phyloP scores from a whole-genome alignment of 2,113 vertebrate genomes.

The Xenopus tropicalis region UCB_Xtro_10.0 CM004444.2:5271001-5271500 shows the following conservation, averaged over 20 bases:
- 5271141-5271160: conserved; percentile 28
- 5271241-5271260: conserved; percentile 20
- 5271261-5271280: too few relatives aligned
- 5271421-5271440: too few relatives aligned
- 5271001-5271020: neutral
- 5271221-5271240: neutral
- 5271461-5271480: too few relatives aligned
- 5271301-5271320: too few relatives aligned
- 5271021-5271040: neutral
- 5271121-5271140: conserved; percentile 16
- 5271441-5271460: too few relatives aligned
- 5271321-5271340: too few relatives aligned
- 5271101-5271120: conserved; percentile 6
- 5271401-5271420: too few relatives aligned
- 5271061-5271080: conserved; percentile 13
- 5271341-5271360: too few relatives aligned
- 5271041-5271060: conserved; percentile 10
- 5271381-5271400: too few relatives aligned
- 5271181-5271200: conserved; percentile 30
- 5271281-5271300: too few relatives aligned
- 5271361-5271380: too few relatives aligned
- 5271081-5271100: conserved; percentile 27
- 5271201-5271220: conserved; percentile 6
- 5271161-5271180: conserved; percentile 2
- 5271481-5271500: too few relatives aligned